phyloP scores from a whole-genome alignment of 1,140 invertebrate genomes.

The Armadillidium nasatum region DNA sequence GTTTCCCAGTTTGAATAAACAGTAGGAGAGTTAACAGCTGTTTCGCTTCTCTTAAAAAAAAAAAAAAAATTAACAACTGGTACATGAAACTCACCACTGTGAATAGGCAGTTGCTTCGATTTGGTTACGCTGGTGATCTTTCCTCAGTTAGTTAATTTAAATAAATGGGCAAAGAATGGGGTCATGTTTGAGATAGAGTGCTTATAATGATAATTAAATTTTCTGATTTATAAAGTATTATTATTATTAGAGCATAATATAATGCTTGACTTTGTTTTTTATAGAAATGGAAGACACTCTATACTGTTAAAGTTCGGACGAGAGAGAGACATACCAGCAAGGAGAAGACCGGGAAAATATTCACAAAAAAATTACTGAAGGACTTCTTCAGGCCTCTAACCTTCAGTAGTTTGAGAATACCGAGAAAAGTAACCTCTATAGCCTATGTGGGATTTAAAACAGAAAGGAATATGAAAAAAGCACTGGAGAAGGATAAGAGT shows the following conservation, averaged over 20 bases:
- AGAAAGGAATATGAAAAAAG: slow-evolving; percentile 73
- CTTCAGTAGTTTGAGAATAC: slow-evolving; percentile 71
- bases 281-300: slow-evolving; percentile 32
- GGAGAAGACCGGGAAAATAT: slow-evolving; percentile 22
- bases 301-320: slow-evolving; percentile 33
- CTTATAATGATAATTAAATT: background rate
- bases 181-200: background rate
- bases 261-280: background rate
- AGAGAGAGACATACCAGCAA: slow-evolving; percentile 23
- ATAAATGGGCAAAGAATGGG: no score
- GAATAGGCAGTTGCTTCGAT: no score
- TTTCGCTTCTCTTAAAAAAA: no score
- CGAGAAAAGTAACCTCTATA: slow-evolving; percentile 71
- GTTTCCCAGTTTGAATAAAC: no score
- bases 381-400: slow-evolving; percentile 78
- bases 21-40: no score
- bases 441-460: slow-evolving; percentile 85
- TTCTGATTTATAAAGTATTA: background rate
- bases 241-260: background rate
- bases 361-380: slow-evolving; percentile 71
- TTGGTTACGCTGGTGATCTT: no score
- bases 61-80: no score
- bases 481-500: slow-evolving; percentile 77
- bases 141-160: no score
- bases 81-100: no score